phyloP scores from a whole-genome alignment of 2,113 vertebrate species.

The Apistogramma diplotaenia region DNA sequence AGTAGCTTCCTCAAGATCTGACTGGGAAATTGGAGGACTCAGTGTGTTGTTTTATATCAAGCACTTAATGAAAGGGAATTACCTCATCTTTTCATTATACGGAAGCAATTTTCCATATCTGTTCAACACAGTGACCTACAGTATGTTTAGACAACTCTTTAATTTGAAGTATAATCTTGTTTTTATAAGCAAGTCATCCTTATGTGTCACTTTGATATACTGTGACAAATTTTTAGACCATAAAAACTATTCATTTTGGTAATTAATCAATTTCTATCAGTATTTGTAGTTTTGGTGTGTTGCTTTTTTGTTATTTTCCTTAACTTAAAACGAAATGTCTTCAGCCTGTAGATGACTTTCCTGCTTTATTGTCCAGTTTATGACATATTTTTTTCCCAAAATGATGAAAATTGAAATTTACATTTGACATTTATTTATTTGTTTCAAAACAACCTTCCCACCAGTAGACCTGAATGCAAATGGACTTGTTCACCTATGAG shows the following conservation, averaged over 20 bases:
- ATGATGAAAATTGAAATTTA: not conserved
- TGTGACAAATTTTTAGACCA: conserved; percentile 4
- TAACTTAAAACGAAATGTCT: not conserved
- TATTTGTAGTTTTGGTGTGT: conserved; percentile 32
- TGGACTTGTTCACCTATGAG: conserved; percentile 18
- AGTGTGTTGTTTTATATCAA: conserved; percentile 34
- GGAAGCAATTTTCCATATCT: not conserved
- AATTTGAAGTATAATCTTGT: not conserved
- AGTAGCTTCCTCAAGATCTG: not conserved
- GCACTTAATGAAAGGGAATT: not conserved
- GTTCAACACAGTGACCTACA: conserved; percentile 14
- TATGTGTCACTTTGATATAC: conserved; percentile 10
- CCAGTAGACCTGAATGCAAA: conserved; percentile 1
- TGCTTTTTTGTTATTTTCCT: conserved; percentile 15
- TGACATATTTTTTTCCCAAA: conserved; percentile 3
- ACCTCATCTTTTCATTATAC: conserved; percentile 10
- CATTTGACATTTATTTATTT: not conserved
- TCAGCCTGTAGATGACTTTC: too few species aligned
- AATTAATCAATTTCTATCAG: conserved; percentile 38
- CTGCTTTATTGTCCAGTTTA: not conserved
- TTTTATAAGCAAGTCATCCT: not conserved
- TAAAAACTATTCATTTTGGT: conserved; percentile 24
- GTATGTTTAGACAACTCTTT: not conserved
- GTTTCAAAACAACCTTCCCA: not conserved
- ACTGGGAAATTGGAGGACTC: not conserved